Evolutionary conservation across 1,140 invertebrate species (phyloP), one percentile per base, ranked within the genome.

Genomic region (Pararge aegeria): DNA sequence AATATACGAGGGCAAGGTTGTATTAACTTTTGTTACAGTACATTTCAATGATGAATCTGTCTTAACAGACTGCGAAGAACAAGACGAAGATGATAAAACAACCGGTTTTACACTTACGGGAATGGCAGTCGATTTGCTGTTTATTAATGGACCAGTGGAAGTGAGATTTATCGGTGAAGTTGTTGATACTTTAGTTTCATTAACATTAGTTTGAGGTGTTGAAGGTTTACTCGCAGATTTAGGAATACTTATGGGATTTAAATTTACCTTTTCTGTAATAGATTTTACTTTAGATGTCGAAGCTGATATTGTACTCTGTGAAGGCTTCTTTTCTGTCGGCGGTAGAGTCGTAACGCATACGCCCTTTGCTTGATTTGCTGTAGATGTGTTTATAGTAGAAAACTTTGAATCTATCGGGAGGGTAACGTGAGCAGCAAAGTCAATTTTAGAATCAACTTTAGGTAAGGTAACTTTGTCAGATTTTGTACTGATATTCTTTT

Each of bases 1-100:
- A 42, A 71, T 68, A 38, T 71, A 68, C 13, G 56, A 51, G 9
- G 69, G 68, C 16, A 68, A 57, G n/a, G 61, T 60, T 16, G 46
- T 61, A 34, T 13, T 51, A 5, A 38, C 50, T 13, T 51, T 16
- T 20, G 54, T n/a, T 40, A n/a, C 38, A 15, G 24, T 30, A 51
- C 24, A 44, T 46, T 48, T 61, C 13, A 46, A 19, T 38, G 30
- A 38, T 49, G 13, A n/a, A 19, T 54, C 51, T 1, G 18, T 15
- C 21, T 46, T 59, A 4, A 50, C 10, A 12, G 30, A 6, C 10
- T 34, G 30, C 12, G 30, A 34, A 34, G 30, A 12, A 12, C 30
- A 12, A 34, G 52, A 44, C 27, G 42, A 38, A 30, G 53, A n/a
- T 40, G 46, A 18, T 30, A 16, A n/a, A 16, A 7, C 37, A 34